Base-by-base conservation (phyloP, 1,140 invertebrate species). In the Adoxophyes honmai region DNA sequence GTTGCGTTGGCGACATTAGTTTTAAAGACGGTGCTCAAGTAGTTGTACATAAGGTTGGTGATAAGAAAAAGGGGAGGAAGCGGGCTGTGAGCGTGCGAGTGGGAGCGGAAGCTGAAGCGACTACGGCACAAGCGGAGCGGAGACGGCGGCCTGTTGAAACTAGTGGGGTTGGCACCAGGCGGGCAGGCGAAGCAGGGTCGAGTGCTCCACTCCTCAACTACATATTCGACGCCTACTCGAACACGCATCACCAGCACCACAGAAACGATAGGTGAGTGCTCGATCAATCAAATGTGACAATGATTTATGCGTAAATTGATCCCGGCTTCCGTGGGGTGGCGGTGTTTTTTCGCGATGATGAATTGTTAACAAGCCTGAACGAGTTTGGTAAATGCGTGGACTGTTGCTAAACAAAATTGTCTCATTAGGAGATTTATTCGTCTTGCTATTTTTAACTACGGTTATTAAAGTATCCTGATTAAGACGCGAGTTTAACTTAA, bases 141-240 rank as follows among this genome's bases (percentile, higher is more conserved):
- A 75, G 62, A 58, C 70, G 59, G 11, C 57, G 64, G 1, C 61
- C n/a, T n/a, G n/a, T n/a, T n/a, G n/a, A n/a, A n/a, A n/a, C n/a
- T n/a, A n/a, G n/a, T n/a, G n/a, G n/a, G n/a, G n/a, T n/a, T n/a
- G n/a, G n/a, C n/a, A n/a, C n/a, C n/a, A n/a, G 71, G 13, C 86
- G 81, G 54, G 70, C 73, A 11, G 81, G 78, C 7, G 86, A 86
- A 48, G 71, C 79, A 0, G 85, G 86, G 1, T 88, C 85, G 14
- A 86, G 78, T 53, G 80, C 85, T 0, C 85, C 85, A 11, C 62
- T 88, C 7, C 69, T 88, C n/a, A 88, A 88, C 62, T 88, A 88
- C 59, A 88, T 88, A 64, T 88, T 88, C 64, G 85, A 88, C 64
- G 80, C 85, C 1, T 86, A 86, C 66, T 81, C 85, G 7, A 88